Percentiles rank a stretch among this genome's conserved stretches.
These are phyloP conservation scores for Vanessa cardui DNA, from an alignment of 2,888 invertebrate species.

Conservation along the genomic window DNA sequence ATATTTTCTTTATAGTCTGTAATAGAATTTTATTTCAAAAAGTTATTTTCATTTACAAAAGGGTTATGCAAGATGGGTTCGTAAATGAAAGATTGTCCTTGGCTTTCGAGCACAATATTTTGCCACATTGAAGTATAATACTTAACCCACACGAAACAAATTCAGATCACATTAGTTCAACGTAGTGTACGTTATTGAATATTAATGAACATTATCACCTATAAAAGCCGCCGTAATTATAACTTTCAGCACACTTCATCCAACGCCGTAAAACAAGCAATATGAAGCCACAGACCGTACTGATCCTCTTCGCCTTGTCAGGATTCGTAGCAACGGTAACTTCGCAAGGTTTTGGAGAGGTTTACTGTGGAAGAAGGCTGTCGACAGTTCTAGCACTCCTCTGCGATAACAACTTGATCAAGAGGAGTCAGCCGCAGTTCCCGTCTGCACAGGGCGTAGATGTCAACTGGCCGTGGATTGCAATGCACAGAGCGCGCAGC, in stretches of 20 bases:
- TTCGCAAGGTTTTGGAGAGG: conserved; percentile 15
- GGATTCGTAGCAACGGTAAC: conserved; percentile 2
- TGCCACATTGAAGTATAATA: too few species aligned
- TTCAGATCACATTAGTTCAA: conserved; percentile 17
- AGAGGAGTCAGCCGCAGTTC: conserved; percentile 19
- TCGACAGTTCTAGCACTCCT: conserved; percentile 38
- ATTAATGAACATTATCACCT: conserved; percentile 17
- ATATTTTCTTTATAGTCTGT: too few species aligned
- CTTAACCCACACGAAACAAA: background rate
- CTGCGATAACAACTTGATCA: conserved; percentile 37
- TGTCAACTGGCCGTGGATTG: background rate
- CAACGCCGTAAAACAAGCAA: background rate
- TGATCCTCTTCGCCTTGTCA: conserved; percentile 13
- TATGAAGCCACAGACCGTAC: conserved; percentile 14
- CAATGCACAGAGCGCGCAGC: conserved; percentile 1
- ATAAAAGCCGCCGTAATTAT: conserved; percentile 17
- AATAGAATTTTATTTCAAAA: too few species aligned
- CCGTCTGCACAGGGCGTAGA: background rate
- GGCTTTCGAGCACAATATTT: too few species aligned
- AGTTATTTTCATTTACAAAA: too few species aligned
- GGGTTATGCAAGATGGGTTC: too few species aligned
- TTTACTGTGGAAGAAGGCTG: conserved; percentile 34
- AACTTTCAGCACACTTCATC: conserved; percentile 1
- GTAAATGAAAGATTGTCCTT: too few species aligned
- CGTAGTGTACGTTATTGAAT: conserved; percentile 22